phyloP scores from a whole-genome alignment of 2,888 invertebrate genomes.

The Macrophya annulata region DNA sequence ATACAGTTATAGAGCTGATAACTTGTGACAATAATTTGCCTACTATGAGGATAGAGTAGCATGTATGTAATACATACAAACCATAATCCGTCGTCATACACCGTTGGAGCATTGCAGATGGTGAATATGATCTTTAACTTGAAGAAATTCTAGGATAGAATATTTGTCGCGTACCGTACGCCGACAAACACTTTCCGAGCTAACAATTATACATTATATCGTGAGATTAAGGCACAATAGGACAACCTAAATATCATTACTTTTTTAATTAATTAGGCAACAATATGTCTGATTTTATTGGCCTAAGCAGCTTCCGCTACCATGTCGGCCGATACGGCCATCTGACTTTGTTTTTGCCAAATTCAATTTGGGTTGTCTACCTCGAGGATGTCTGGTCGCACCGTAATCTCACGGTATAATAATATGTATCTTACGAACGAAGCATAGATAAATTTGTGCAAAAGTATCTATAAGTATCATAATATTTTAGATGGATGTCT shows the following conservation, averaged over 20 bases:
- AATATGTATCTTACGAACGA: too few relatives aligned
- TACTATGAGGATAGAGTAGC: not conserved
- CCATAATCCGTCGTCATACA: too few relatives aligned
- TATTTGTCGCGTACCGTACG: not conserved
- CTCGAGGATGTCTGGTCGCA: too few relatives aligned
- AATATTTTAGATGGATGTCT: not conserved
- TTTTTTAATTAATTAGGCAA: too few relatives aligned
- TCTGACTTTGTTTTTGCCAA: too few relatives aligned
- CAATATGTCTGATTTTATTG: too few relatives aligned
- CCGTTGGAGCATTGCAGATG: not conserved
- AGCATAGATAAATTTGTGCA: not conserved
- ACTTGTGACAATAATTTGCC: not conserved
- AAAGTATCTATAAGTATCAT: not conserved
- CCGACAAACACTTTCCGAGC: not conserved
- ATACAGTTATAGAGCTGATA: constrained; percentile 4
- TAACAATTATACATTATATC: not conserved
- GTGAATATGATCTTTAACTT: not conserved
- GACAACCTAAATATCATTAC: too few relatives aligned
- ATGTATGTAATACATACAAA: not conserved
- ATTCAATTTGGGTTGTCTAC: too few relatives aligned
- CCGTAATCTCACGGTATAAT: too few relatives aligned
- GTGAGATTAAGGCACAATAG: too few relatives aligned
- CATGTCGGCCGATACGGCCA: too few relatives aligned
- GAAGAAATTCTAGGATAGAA: not conserved
- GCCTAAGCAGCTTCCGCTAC: too few relatives aligned